Percentiles rank a stretch among this genome's conserved stretches.
phyloP scores from a whole-genome alignment of 2,113 vertebrate species.

The Ptychochromis oligacanthus region DNA sequence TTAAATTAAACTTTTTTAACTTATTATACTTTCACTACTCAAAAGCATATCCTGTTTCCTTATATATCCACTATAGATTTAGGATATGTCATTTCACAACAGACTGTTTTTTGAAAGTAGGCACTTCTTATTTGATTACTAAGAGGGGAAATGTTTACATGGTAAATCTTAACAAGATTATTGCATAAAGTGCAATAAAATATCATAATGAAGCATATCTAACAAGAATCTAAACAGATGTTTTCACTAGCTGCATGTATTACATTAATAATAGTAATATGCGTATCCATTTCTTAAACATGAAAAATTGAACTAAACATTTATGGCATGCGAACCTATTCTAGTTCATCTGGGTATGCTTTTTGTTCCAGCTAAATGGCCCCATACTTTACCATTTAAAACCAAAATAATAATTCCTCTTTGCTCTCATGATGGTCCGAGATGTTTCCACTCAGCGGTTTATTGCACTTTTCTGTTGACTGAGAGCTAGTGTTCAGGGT shows the following conservation, averaged over 20 bases:
- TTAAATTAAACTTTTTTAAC: too few relatives aligned
- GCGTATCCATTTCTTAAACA: neutral
- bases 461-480: slow-evolving; percentile 64
- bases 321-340: neutral
- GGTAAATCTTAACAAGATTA: slow-evolving; percentile 71
- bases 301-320: neutral
- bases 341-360: neutral
- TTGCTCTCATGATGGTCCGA: slow-evolving; percentile 11
- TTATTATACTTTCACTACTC: slow-evolving; percentile 27
- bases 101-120: slow-evolving; percentile 25
- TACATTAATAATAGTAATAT: neutral
- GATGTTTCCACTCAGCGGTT: slow-evolving; percentile 7
- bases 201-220: slow-evolving; percentile 11
- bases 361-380: slow-evolving; percentile 16
- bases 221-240: slow-evolving; percentile 19
- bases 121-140: slow-evolving; percentile 37
- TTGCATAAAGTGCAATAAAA: slow-evolving; percentile 68
- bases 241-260: slow-evolving; percentile 8
- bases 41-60: slow-evolving; percentile 4
- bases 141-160: slow-evolving; percentile 68
- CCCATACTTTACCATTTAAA: neutral
- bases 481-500: slow-evolving; percentile 62
- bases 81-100: slow-evolving; percentile 33
- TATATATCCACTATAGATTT: neutral
- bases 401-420: neutral